These are phyloP conservation scores for Ariolimax columbianus DNA, from an alignment of 2,888 invertebrate genomes.

Conservation along the genomic window DNA sequence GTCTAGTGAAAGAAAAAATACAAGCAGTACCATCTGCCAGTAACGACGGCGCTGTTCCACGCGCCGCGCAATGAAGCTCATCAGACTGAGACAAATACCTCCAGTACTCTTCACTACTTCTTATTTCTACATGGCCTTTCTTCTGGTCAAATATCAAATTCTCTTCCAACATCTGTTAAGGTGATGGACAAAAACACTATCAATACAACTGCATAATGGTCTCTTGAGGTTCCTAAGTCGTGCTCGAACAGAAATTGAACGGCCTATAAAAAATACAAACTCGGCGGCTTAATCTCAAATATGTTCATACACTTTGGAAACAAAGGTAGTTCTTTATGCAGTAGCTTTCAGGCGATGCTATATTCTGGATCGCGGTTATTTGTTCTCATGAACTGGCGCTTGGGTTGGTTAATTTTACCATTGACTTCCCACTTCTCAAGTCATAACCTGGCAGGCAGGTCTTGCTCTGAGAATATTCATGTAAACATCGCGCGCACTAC, in stretches of 20 bases:
- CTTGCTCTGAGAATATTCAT: neutral
- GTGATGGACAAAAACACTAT: neutral
- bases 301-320: neutral
- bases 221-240: neutral
- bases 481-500: no score
- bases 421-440: neutral
- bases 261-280: neutral
- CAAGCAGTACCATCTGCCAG: conserved; percentile 16
- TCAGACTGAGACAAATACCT: neutral
- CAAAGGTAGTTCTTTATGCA: neutral
- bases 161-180: conserved; percentile 24
- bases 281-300: neutral
- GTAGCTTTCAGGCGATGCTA: neutral
- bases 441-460: neutral
- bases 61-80: neutral
- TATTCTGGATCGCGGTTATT: neutral
- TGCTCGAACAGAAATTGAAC: neutral
- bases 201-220: neutral
- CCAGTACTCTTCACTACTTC: neutral
- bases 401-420: neutral
- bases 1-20: neutral
- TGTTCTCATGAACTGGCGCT: neutral
- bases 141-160: neutral
- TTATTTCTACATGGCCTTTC: neutral
- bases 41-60: neutral